Evolutionary conservation across 1,140 invertebrate genomes (phyloP).

Genomic region (Temnothorax longispinosus): DNA sequence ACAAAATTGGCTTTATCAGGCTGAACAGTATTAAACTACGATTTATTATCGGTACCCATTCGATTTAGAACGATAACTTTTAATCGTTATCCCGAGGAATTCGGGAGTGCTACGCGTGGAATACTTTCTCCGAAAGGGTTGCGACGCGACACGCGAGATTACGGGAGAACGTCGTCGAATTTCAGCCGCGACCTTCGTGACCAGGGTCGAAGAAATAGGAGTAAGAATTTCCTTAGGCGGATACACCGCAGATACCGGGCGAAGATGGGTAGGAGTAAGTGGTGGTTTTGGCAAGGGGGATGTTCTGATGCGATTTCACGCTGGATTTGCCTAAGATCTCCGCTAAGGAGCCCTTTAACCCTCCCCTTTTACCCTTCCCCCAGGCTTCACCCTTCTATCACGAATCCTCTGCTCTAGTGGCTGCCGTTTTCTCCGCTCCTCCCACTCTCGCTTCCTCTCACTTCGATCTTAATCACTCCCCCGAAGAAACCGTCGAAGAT

Average conservation of each 20-base stretch:
- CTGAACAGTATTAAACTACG: background rate
- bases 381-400: slow-evolving; percentile 73
- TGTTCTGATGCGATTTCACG: slow-evolving; percentile 85
- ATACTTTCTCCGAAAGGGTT: background rate
- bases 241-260: slow-evolving; percentile 67
- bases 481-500: slow-evolving; percentile 67
- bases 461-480: slow-evolving; percentile 65
- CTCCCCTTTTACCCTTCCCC: slow-evolving; percentile 72
- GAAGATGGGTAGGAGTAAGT: slow-evolving; percentile 82
- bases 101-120: too few species aligned
- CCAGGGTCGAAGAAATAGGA: slow-evolving; percentile 49
- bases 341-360: slow-evolving; percentile 85
- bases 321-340: slow-evolving; percentile 86
- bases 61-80: background rate
- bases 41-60: background rate
- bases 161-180: background rate
- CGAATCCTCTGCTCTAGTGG: slow-evolving; percentile 65
- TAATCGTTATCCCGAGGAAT: background rate
- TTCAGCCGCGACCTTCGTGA: slow-evolving; percentile 35
- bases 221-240: slow-evolving; percentile 69
- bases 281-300: slow-evolving; percentile 84
- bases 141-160: background rate
- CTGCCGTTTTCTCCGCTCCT: slow-evolving; percentile 61
- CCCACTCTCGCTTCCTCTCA: slow-evolving; percentile 36
- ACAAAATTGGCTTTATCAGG: background rate